Evolutionary conservation across 2,888 invertebrate genomes (phyloP), one percentile per base, ranked within the genome.

Genomic region (Eristalinus sepulchralis): DNA sequence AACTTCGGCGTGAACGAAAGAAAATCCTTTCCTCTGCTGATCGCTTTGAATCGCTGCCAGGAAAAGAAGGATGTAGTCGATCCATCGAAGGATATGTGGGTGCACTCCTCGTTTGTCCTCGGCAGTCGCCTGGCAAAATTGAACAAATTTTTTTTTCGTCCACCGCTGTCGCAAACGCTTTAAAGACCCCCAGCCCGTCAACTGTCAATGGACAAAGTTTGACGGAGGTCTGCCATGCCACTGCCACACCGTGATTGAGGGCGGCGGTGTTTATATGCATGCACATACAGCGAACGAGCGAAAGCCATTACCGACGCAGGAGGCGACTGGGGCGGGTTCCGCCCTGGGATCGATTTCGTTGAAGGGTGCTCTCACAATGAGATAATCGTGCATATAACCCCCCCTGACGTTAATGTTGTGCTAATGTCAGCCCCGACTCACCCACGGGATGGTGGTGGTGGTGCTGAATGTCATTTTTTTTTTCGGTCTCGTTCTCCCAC

Each of bases 341-440:
- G 31, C 24, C 34, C 17, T 27, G 64, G 22, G 63, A 78, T 83
- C 62, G 78, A 78, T 72, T 72, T 78, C 72, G 55, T 27, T 11
- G 39, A 57, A 34, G 79, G 53, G 68, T 39, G 78, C 67, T 53
- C 67, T 53, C 60, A 68, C 71, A 34, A 59, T 17, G 33, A 39
- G 75, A 70, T 83, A 79, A 83, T 75, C 75, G 68, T 70, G 64
- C 59, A 79, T 75, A 83, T 79, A 59, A 79, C 73, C 60, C 79
- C 60, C 60, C 79, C 60, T 64, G 62, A 83, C 67, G 55, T 68
- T 75, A 64, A 73, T 78, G 47, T 60, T 27, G 39, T 68, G 33
- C 68, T 75, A 70, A 83, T 83, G 60, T 79, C 75, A 83, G 60
- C 70, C 60, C 71, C 66, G 39, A 66, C 66, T 27, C 27, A 5